Conservation (phyloP, 2,888 invertebrate genomes). For the Lycophotia porphyrea region DNA sequence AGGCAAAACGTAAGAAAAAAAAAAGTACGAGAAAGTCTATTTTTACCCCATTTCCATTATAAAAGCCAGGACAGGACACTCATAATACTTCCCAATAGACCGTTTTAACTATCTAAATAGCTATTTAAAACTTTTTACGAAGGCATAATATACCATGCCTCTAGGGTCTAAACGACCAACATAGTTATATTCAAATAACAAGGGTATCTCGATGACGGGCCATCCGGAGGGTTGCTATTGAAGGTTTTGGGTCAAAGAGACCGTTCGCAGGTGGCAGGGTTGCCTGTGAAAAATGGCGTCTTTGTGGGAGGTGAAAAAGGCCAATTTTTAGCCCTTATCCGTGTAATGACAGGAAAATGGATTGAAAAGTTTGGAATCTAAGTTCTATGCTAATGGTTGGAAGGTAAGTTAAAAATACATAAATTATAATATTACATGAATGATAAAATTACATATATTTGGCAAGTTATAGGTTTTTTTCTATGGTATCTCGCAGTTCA, state of each 20-base stretch:
- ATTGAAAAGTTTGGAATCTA: slow-evolving; percentile 18
- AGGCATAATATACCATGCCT: slow-evolving; percentile 47
- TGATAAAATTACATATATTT: background rate
- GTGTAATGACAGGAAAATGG: slow-evolving; percentile 47
- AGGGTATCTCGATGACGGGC: slow-evolving; percentile 62
- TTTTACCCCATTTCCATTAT: background rate
- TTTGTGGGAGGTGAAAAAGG: slow-evolving; percentile 51
- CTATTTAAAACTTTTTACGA: slow-evolving; percentile 61
- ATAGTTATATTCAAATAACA: slow-evolving; percentile 60
- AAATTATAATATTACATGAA: background rate
- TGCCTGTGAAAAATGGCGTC: slow-evolving; percentile 59
- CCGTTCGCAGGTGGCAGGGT: slow-evolving; percentile 50
- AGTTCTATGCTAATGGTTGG: background rate
- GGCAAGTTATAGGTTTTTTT: background rate
- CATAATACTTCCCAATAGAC: slow-evolving; percentile 36
- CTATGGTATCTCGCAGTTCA: too few species aligned
- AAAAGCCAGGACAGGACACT: slow-evolving; percentile 32
- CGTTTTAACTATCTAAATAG: slow-evolving; percentile 59
- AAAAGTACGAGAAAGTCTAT: background rate
- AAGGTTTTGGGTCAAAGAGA: slow-evolving; percentile 59
- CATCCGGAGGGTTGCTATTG: slow-evolving; percentile 67
- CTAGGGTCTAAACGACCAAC: slow-evolving; percentile 50
- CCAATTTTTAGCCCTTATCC: slow-evolving; percentile 53
- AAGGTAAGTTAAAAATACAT: background rate
- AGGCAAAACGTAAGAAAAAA: too few species aligned